A percentile compares a stretch with the other conserved stretches of the same genome.
phyloP scores from a whole-genome alignment of 2,797 vertebrate species.

The Microcaecilia unicolor region DNA sequence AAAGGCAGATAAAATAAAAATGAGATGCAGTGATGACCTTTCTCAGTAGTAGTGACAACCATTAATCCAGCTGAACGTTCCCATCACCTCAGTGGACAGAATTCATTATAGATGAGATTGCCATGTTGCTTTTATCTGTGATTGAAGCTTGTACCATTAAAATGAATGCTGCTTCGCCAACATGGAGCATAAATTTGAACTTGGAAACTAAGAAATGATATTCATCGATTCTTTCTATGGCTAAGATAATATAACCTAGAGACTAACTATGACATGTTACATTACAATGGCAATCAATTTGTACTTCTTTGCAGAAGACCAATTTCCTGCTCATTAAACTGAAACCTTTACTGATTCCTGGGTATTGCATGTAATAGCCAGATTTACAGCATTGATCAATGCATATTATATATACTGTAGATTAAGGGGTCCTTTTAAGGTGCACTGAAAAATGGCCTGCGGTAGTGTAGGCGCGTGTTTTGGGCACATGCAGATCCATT shows the following conservation, averaged over 20 bases:
- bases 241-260: background rate
- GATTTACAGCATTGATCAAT: constrained; percentile 18
- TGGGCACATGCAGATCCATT: too few species aligned
- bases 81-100: constrained; percentile 35
- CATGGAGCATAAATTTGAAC: constrained; percentile 21
- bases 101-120: constrained; percentile 29
- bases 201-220: constrained; percentile 8
- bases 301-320: constrained; percentile 23
- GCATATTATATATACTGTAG: too few species aligned
- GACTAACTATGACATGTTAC: constrained; percentile 15
- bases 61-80: constrained; percentile 46
- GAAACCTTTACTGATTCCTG: background rate
- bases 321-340: constrained; percentile 34
- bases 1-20: constrained; percentile 41
- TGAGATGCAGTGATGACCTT: constrained; percentile 43
- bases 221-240: constrained; percentile 14
- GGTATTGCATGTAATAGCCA: constrained; percentile 16
- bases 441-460: too few species aligned
- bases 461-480: too few species aligned
- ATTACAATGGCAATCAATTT: constrained; percentile 21
- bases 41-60: constrained; percentile 42
- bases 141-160: constrained; percentile 24
- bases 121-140: constrained; percentile 33
- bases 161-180: constrained; percentile 6
- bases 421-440: too few species aligned